These are phyloP conservation scores for Cuculus canorus DNA, from an alignment of 2,797 vertebrate species.

Conservation along the genomic window DNA sequence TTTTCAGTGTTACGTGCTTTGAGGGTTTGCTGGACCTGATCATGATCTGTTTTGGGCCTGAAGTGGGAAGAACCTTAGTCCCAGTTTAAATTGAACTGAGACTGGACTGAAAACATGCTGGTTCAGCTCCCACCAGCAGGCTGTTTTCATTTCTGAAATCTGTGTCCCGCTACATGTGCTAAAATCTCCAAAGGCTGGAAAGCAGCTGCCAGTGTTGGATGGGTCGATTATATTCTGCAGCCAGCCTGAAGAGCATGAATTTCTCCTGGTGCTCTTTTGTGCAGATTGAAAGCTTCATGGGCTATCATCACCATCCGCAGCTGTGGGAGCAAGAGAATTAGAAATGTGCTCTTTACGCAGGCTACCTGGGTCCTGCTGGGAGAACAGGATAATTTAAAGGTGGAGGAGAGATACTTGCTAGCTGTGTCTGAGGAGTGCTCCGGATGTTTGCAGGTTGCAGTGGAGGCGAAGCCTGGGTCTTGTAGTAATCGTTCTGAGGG, in stretches of 20 bases:
- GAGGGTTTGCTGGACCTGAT: background rate
- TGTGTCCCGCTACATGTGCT: background rate
- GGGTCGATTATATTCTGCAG: background rate
- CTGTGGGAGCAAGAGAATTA: background rate
- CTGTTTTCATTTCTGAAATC: background rate
- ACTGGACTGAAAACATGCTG: background rate
- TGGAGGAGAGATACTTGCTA: background rate
- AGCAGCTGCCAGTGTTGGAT: background rate
- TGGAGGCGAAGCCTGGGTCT: background rate
- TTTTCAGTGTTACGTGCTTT: background rate
- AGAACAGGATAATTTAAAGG: background rate
- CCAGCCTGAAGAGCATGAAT: constrained; percentile 27
- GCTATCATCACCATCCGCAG: background rate
- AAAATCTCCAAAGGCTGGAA: constrained; percentile 10
- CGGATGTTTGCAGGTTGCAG: background rate
- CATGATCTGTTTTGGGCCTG: background rate
- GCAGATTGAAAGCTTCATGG: background rate
- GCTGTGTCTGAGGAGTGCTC: background rate
- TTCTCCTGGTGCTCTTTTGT: background rate
- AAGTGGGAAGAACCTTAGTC: background rate
- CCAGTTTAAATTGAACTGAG: background rate
- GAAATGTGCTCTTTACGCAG: background rate
- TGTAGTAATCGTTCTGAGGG: background rate
- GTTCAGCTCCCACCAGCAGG: background rate
- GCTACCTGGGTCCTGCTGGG: background rate